Evolutionary conservation across 2,113 vertebrate genomes (phyloP), one percentile per base, ranked within the genome.

Genomic region (Muscicapa adusta): DNA sequence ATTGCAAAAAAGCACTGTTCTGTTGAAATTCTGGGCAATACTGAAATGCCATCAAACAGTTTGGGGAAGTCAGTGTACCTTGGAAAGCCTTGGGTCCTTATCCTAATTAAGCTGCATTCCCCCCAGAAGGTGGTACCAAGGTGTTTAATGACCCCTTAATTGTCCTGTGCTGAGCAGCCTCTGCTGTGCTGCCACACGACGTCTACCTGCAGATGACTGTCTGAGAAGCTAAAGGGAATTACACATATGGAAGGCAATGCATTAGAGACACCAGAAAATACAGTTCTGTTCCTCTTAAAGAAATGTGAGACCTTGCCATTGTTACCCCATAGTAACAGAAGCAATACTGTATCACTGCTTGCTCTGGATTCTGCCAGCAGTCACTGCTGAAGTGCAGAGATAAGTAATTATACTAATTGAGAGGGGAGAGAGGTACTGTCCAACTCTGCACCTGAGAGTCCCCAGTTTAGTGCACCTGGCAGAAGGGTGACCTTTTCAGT

Each of bases 331-430:
- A 26, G 61, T 75, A 40, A 71, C 7, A 66, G 74, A 74, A 71
- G 63, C 60, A 71, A 58, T 62, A 2, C 22, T 34, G 9, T 50
- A 36, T 24, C 38, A 6, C 38, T 77, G 38, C 36, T 60, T 88
- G 77, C 79, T 67, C 60, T 77, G 60, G 47, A 12, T 88, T 79
- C 89, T 83, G 65, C 36, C 75, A 53, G 76, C 40, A 88, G 63
- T 11, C 86, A 26, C 67, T 74, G 47, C 33, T 76, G 88, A 84
- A 63, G 83, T 48, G n/a, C 68, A 42, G 43, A 56, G 47, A 48
- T 67, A 86, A 93, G 63, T 80, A 83, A 93, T 93, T 58, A 71
- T 5, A 29, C 51, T 89, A 94, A 95, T 88, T 91, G 85, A 82
- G 91, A 88, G 74, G 83, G 56, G 77, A 93, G 71, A 63, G 73